Evolutionary conservation across 2,888 invertebrate species (phyloP).

Genomic region (Amphipoea oculea): DNA sequence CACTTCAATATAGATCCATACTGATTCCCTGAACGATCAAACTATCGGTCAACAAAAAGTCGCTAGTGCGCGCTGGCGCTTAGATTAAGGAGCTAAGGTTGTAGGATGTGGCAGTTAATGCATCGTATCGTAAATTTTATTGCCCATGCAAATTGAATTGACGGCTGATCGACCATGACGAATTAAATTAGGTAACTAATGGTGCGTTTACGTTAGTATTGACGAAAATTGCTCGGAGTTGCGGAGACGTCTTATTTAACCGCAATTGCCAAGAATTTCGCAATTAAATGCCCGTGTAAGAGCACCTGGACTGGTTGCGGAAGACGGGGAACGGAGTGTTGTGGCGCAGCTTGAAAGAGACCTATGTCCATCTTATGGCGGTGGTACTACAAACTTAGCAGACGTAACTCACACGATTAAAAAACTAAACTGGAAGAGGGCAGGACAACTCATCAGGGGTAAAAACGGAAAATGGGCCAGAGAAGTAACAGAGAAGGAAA

Average conservation of each 20-base stretch:
- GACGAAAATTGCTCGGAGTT: background rate
- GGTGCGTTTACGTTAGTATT: background rate
- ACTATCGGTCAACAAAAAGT: no score
- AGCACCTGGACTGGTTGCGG: background rate
- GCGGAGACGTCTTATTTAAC: background rate
- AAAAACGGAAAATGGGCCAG: no score
- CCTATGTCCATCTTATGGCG: no score
- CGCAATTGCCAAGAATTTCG: background rate
- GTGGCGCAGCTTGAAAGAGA: background rate
- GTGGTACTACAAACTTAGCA: no score
- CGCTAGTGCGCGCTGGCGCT: no score
- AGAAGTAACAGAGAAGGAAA: no score
- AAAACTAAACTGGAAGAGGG: no score
- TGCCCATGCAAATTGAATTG: background rate
- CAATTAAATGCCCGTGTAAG: background rate
- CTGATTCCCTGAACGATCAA: no score
- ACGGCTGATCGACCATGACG: background rate
- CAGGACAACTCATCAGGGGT: no score
- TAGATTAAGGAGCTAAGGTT: background rate
- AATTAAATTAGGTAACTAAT: slow-evolving; percentile 1
- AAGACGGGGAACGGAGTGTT: background rate
- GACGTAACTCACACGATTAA: no score
- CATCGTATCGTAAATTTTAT: slow-evolving; percentile 3
- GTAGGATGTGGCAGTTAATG: background rate
- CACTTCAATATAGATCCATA: no score